phyloP scores from a whole-genome alignment of 2,888 invertebrate genomes.

The Acanthacorydalis orientalis region DNA sequence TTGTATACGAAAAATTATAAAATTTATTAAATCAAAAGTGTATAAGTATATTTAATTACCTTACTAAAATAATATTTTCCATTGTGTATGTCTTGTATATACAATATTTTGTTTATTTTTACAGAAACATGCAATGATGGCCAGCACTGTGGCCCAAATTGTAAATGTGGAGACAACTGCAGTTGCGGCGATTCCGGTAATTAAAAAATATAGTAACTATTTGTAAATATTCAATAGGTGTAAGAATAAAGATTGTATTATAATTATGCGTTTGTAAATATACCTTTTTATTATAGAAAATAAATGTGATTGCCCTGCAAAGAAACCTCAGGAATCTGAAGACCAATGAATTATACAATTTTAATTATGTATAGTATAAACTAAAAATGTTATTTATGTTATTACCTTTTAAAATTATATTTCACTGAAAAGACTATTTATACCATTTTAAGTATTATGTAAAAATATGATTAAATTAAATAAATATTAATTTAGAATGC shows the following conservation, averaged over 20 bases:
- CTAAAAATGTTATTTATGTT: background rate
- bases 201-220: no score
- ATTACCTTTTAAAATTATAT: slow-evolving; percentile 4
- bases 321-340: no score
- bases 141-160: slow-evolving; percentile 32
- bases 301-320: no score
- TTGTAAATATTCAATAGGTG: no score
- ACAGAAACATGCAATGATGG: slow-evolving; percentile 36
- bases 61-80: background rate
- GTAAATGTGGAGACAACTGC: slow-evolving; percentile 39
- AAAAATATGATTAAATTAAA: background rate
- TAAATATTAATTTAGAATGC: no score
- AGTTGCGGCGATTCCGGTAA: slow-evolving; percentile 24
- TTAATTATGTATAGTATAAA: slow-evolving; percentile 3
- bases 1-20: no score
- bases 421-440: background rate
- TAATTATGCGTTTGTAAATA: no score
- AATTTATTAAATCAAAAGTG: no score
- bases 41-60: no score
- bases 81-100: background rate
- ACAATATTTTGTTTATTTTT: slow-evolving; percentile 11
- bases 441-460: background rate
- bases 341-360: background rate
- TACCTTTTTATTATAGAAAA: no score
- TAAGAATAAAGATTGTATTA: no score